Evolutionary conservation across 2,113 vertebrate genomes (phyloP).

Genomic region (Apodemus sylvaticus): DNA sequence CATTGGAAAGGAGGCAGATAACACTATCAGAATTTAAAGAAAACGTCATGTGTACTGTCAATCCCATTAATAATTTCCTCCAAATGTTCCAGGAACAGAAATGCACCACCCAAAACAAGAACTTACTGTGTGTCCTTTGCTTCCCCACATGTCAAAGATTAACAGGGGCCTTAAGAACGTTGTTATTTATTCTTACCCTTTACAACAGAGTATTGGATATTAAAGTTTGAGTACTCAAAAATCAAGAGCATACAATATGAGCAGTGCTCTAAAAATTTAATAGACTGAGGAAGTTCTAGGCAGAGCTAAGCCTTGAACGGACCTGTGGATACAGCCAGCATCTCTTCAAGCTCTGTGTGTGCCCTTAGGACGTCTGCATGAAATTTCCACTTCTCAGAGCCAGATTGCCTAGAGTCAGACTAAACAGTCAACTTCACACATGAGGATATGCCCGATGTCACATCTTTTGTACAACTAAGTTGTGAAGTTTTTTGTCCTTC

Average conservation of each 20-base stretch:
- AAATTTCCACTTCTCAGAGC: constrained; percentile 8
- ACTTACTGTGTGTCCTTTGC: not conserved
- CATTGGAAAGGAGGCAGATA: constrained; percentile 2
- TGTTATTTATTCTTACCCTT: not conserved
- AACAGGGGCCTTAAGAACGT: not conserved
- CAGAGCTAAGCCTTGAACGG: not conserved
- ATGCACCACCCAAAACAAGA: not conserved
- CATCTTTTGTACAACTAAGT: constrained; percentile 43
- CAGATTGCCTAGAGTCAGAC: constrained; percentile 27
- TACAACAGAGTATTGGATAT: not conserved
- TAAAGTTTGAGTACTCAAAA: constrained; percentile 23
- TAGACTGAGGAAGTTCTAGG: not conserved
- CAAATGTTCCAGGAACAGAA: not conserved
- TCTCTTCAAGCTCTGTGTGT: constrained; percentile 38
- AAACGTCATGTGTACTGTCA: not conserved
- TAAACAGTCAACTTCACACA: no score
- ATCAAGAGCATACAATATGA: constrained; percentile 11
- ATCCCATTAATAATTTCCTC: constrained; percentile 13
- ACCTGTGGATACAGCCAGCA: not conserved
- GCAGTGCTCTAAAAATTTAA: not conserved
- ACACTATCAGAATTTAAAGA: not conserved
- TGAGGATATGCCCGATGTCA: constrained; percentile 32
- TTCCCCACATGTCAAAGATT: not conserved
- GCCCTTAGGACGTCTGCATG: constrained; percentile 55
- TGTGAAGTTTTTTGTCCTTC: not conserved